Evolutionary conservation across 1,140 invertebrate species (phyloP).

Genomic region (Nasonia vitripennis): DNA sequence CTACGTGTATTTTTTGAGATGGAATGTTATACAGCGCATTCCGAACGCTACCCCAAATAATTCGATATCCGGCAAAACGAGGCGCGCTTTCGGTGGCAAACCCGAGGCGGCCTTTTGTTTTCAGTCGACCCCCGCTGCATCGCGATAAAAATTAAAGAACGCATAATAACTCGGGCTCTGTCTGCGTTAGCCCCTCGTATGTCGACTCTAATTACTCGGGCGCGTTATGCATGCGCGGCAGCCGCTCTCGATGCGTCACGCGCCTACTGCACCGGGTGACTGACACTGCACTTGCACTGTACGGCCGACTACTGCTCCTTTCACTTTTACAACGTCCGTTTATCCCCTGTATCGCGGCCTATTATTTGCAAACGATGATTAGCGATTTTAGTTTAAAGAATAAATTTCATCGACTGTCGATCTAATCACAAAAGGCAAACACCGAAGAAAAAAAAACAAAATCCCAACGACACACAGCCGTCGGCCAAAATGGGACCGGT

Average conservation of each 20-base stretch:
- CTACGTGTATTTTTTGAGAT: too few relatives aligned
- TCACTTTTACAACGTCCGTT: too few relatives aligned
- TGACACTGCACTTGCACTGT: not conserved
- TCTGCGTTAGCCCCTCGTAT: too few relatives aligned
- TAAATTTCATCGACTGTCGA: too few relatives aligned
- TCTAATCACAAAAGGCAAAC: too few relatives aligned
- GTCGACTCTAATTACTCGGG: slow-evolving; percentile 26
- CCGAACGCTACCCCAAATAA: not conserved
- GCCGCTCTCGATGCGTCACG: not conserved
- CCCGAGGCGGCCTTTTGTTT: not conserved
- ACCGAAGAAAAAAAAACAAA: not conserved
- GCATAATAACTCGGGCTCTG: not conserved
- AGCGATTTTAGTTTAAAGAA: too few relatives aligned
- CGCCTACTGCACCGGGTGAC: not conserved
- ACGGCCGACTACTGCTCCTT: not conserved
- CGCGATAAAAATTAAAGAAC: slow-evolving; percentile 37
- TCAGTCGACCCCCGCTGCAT: not conserved
- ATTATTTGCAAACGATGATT: too few relatives aligned
- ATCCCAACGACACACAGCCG: not conserved
- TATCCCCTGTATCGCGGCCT: too few relatives aligned
- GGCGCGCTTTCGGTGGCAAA: not conserved
- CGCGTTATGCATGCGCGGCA: not conserved
- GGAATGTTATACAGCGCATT: not conserved
- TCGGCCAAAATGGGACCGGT: not conserved
- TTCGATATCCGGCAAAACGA: not conserved